phyloP scores from a whole-genome alignment of 2,113 vertebrate species.

The Platichthys flesus region DNA sequence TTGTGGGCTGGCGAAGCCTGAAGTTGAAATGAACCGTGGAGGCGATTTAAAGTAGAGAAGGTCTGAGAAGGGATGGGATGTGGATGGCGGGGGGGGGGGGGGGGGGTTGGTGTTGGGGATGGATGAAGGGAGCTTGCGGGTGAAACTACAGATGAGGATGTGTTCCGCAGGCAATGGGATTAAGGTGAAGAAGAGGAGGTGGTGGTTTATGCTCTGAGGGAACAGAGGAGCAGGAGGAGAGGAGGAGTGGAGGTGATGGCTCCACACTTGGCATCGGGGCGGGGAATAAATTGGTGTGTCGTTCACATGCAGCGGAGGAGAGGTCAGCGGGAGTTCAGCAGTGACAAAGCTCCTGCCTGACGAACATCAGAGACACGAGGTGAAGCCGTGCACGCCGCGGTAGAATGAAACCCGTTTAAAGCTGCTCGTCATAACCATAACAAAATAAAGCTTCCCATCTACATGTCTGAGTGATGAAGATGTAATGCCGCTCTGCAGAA shows the following conservation, averaged over 20 bases:
- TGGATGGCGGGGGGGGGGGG: neutral
- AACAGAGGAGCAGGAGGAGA: conserved; percentile 16
- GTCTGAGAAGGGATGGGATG: conserved; percentile 16
- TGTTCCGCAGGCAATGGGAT: conserved; percentile 12
- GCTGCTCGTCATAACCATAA: neutral
- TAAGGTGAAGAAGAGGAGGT: conserved; percentile 17
- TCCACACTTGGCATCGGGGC: conserved; percentile 38
- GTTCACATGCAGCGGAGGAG: conserved; percentile 6
- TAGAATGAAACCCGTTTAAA: conserved; percentile 10
- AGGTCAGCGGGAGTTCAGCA: conserved; percentile 71
- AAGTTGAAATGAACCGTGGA: conserved; percentile 66
- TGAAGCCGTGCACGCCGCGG: conserved; percentile 20
- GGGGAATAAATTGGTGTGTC: conserved; percentile 56
- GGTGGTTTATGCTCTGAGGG: conserved; percentile 12
- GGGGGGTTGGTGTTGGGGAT: neutral
- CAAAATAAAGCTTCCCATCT: neutral
- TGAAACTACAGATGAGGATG: conserved; percentile 7
- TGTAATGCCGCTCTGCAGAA: neutral
- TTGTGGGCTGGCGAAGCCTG: conserved; percentile 52
- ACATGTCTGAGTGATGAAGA: neutral
- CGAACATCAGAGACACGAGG: conserved; percentile 36
- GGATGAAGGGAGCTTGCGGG: neutral
- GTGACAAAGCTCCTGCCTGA: conserved; percentile 29
- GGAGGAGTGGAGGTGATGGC: conserved; percentile 20
- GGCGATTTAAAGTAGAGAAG: conserved; percentile 61